Conservation (phyloP, 2,113 vertebrate species). For the Phrynosoma blainvillii region DNA sequence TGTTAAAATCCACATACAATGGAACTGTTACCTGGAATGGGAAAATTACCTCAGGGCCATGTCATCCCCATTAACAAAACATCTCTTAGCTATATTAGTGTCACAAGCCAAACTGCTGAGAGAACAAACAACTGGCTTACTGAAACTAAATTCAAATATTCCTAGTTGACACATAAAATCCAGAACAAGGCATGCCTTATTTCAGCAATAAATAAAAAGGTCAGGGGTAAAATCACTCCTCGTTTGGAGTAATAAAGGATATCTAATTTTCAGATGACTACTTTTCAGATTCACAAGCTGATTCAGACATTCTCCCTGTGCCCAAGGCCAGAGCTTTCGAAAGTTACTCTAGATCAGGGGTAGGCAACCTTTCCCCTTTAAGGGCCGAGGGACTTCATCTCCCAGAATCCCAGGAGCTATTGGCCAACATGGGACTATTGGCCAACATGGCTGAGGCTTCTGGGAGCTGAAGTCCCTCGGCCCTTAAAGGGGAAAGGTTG, state of each 20-base stretch:
- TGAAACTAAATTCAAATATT: conserved; percentile 1
- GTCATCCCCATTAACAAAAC: conserved; percentile 5
- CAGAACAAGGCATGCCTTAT: conserved; percentile 53
- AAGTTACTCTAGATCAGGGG: neutral
- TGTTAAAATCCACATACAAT: conserved; percentile 7
- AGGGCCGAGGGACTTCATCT: too few species aligned
- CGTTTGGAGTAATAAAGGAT: neutral
- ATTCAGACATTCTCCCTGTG: neutral
- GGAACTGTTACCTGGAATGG: neutral
- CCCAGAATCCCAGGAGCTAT: too few species aligned
- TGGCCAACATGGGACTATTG: too few species aligned
- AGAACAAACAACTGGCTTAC: conserved; percentile 32
- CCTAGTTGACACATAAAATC: conserved; percentile 40
- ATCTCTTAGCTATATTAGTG: neutral
- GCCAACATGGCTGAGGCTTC: too few species aligned
- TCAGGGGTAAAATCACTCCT: conserved; percentile 15
- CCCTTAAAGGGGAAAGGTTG: too few species aligned
- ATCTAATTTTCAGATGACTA: neutral
- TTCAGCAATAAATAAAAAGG: conserved; percentile 30
- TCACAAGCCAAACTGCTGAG: neutral
- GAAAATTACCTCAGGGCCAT: conserved; percentile 4
- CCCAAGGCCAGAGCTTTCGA: neutral
- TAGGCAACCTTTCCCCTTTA: too few species aligned
- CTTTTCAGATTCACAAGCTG: neutral
- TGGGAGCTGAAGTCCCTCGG: too few species aligned